These are phyloP conservation scores for Camponotus vicinus DNA, from an alignment of 1,140 invertebrate genomes.

Conservation along the genomic window DNA sequence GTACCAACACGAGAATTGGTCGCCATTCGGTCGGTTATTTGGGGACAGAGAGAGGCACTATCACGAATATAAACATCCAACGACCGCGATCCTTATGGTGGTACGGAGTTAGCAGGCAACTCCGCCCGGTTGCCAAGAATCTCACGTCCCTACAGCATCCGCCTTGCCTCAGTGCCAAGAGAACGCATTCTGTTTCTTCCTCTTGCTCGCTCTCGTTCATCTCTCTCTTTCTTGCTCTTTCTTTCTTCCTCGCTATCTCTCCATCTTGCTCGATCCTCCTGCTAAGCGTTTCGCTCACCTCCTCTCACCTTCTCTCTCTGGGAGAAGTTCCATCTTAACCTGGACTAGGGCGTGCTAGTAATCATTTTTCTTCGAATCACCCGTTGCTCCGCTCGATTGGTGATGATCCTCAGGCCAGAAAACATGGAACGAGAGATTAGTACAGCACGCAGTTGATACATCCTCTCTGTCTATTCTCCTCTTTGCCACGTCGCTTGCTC, in stretches of 20 bases:
- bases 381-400: constrained; percentile 26
- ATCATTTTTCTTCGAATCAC: constrained; percentile 46
- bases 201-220: constrained; percentile 32
- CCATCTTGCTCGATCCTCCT: not conserved
- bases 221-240: not conserved
- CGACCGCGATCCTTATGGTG: constrained; percentile 77
- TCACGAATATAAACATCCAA: constrained; percentile 79
- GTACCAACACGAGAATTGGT: constrained; percentile 71
- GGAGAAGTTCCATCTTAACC: constrained; percentile 62
- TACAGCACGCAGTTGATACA: constrained; percentile 58
- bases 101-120: constrained; percentile 72
- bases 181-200: constrained; percentile 51
- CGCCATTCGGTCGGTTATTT: constrained; percentile 74
- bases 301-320: constrained; percentile 8
- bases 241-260: not conserved
- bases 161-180: constrained; percentile 70
- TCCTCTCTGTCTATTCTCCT: constrained; percentile 44
- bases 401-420: constrained; percentile 65
- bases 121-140: constrained; percentile 77
- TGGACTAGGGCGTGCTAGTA: constrained; percentile 56
- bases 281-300: not conserved
- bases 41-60: constrained; percentile 77
- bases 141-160: constrained; percentile 73
- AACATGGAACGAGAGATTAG: constrained; percentile 77
- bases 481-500: constrained; percentile 23